Base-by-base conservation (phyloP, 2,888 invertebrate genomes). In the Aphidius colemani region DNA sequence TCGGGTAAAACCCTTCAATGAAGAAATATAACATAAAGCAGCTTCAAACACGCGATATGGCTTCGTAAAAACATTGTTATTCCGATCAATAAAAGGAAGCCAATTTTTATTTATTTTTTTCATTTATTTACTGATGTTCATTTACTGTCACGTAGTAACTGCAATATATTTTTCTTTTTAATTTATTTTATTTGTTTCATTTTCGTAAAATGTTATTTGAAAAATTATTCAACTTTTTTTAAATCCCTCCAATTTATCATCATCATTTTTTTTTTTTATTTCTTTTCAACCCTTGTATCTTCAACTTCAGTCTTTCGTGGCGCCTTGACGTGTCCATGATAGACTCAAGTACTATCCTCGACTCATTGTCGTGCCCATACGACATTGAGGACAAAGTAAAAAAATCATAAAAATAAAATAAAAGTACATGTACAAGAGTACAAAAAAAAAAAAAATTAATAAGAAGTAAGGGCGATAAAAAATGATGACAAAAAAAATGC, bases 341-440 rank as follows among this genome's bases (percentile, higher is more conserved):
- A 69, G 62, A 58, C 66, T 69, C 69, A 69, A 63, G 64, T 61
- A 48, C 59, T 67, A 61, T 66, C 60, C 43, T 64, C 66, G 62
- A 62, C 66, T n/a, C 61, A 62, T 56, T 66, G 63, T 55, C 62
- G 62, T 30, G 69, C 51, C 30, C 30, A 61, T 66, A 66, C 49
- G 66, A 61, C 43, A 43, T 61, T 61, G 61, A 55, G 11, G 44
- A 44, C 43, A 44, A 13, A 18, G 44, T 30, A 30, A 11, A 41
- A 55, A 43, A 55, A 55, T 18, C 13, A 18, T 18, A 41, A 60
- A 30, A 55, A 55, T 43, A 41, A 43, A 43, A 55, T 18, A 56
- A 43, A 39, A 30, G 30, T 30, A 30, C 30, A 30, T 30, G 30
- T 30, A 30, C 4, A 13, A 44, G 43, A 55, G 55, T 55, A 44